Percentiles rank a stretch among this genome's conserved stretches.
Conservation (phyloP, 2,797 vertebrate species). For the Chromobotia macracanthus region DNA sequence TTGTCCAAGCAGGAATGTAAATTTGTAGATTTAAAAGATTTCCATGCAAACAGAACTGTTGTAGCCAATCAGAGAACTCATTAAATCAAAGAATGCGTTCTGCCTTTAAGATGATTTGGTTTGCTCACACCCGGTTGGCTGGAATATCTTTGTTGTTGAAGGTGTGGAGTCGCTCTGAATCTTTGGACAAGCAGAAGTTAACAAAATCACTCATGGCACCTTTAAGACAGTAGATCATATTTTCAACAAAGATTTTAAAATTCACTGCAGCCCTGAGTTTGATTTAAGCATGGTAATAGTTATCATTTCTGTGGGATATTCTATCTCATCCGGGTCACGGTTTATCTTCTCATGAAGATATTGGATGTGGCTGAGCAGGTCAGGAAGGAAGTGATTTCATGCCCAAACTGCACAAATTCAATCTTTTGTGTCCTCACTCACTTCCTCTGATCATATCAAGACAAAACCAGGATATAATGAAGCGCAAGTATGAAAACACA, state of each 20-base stretch:
- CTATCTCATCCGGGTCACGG: slow-evolving; percentile 10
- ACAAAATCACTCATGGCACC: too few species aligned
- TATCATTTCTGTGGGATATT: slow-evolving; percentile 4
- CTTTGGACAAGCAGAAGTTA: too few species aligned
- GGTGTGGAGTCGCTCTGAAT: too few species aligned
- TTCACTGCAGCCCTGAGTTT: slow-evolving; percentile 3
- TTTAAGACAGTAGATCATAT: slow-evolving; percentile 10
- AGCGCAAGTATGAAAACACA: background rate
- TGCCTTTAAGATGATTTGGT: too few species aligned
- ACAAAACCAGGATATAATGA: slow-evolving; percentile 4
- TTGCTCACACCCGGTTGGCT: too few species aligned
- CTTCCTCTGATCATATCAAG: slow-evolving; percentile 26
- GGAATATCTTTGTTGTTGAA: too few species aligned
- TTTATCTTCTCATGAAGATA: slow-evolving; percentile 43
- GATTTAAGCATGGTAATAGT: background rate
- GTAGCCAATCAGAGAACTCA: too few species aligned
- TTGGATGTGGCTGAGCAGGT: background rate
- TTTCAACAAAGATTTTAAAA: slow-evolving; percentile 12
- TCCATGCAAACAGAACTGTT: too few species aligned
- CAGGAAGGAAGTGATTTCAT: slow-evolving; percentile 56
- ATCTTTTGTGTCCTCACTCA: slow-evolving; percentile 26
- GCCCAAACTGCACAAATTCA: slow-evolving; percentile 24
- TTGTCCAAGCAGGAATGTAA: background rate
- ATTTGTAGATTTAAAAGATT: too few species aligned
- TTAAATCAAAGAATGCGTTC: too few species aligned